Evolutionary conservation across 2,888 invertebrate genomes (phyloP), one percentile per base, ranked within the genome.

Genomic region (Volucella zonaria): DNA sequence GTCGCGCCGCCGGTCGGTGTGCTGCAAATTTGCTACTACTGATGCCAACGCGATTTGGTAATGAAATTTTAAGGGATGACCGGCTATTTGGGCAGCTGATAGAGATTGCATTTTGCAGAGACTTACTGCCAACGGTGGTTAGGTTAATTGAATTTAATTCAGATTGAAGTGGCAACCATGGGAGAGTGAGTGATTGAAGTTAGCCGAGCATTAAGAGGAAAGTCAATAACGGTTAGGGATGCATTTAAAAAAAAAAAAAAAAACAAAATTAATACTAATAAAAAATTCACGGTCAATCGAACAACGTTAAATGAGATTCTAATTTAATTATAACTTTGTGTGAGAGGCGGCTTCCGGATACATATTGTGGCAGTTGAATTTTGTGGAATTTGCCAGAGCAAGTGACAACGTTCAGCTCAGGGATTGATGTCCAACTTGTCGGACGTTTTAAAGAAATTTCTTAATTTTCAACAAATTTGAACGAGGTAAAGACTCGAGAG

Each of bases 91-190:
- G 51, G 23, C 6, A 14, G 49, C 49, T 18, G 31, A 12, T 68
- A 52, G 62, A 66, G 58, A 58, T 64, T 74, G 78, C 73, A 78
- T 58, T 77, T 45, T 66, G 18, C 45, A 31, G 52, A 15, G 59
- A 15, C 4, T 47, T n/a, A 8, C 47, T 42, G n/a, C n/a, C 15
- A 49, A 8, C n/a, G 56, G 66, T 42, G 47, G 71, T 38, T 47
- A 38, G 52, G 58, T 43, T 51, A 71, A 83, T 83, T 82, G 74
- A 83, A 83, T 83, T 83, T 66, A 56, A 23, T 56, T 75, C 66
- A 23, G 70, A 79, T 83, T 83, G 70, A 79, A 58, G 67, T 43
- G n/a, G n/a, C 31, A 12, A 11, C 6, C 31, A 31, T 31, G 6
- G 14, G 11, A n/a, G 45, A 47, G 18, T 51, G 78, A 43, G 49